These are phyloP conservation scores for Petrolisthes cinctipes DNA, from an alignment of 2,888 invertebrate species.

Conservation along the genomic window DNA sequence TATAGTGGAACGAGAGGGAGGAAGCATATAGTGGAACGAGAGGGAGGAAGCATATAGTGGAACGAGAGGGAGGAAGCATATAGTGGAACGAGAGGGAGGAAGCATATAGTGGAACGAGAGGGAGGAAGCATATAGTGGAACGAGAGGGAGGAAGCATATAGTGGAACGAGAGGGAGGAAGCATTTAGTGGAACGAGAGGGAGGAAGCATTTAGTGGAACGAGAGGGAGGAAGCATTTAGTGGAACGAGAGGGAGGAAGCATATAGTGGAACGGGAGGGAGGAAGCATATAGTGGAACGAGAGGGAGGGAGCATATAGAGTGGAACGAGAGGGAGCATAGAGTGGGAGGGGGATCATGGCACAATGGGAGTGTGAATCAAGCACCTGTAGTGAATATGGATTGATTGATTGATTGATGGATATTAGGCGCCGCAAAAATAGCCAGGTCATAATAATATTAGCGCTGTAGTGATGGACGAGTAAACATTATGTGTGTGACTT, in stretches of 20 bases:
- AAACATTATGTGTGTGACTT: not conserved
- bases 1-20: not conserved
- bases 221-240: not conserved
- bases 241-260: not conserved
- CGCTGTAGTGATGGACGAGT: too few species aligned
- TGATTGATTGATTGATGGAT: too few species aligned
- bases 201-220: too few species aligned
- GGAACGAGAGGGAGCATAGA: not conserved
- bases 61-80: not conserved
- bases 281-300: not conserved
- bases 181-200: not conserved
- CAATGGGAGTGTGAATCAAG: too few species aligned
- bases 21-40: not conserved
- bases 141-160: not conserved
- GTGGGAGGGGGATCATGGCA: not conserved
- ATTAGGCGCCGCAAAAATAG: not conserved
- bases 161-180: not conserved
- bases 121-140: too few species aligned
- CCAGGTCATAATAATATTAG: too few species aligned
- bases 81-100: not conserved
- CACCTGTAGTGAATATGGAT: too few species aligned
- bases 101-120: not conserved
- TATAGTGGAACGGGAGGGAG: not conserved
- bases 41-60: too few species aligned
- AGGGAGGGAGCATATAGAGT: not conserved